Evolutionary conservation across 2,113 vertebrate species (phyloP), one percentile per base, ranked within the genome.

Genomic region (Embiotoca jacksoni): DNA sequence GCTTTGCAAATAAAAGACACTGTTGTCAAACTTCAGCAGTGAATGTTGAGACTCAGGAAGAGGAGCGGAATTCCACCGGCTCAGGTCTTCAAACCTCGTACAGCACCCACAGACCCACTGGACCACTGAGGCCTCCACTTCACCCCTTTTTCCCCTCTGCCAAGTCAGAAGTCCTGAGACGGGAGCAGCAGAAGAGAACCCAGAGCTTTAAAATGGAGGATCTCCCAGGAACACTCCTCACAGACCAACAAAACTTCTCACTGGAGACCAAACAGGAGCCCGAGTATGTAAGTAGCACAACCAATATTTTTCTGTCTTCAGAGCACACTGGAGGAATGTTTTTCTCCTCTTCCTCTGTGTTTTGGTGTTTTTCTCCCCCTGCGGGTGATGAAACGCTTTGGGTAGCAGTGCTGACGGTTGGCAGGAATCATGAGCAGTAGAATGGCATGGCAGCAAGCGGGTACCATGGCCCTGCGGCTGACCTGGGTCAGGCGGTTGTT

Each of bases 211-310:
- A 97, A 89, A 93, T 95, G 2, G 94, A 96, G 73, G 95, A 94
- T 10, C 92, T 96, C 60, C 94, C 95, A 0, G 96, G 95, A 84
- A 95, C 78, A 5, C 82, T 91, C 78, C 86, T 94, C 83, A 96
- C 92, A 0, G 97, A 98, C 86, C 96, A 96, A 41, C 93, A 96
- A 86, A 98, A 97, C 92, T 96, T 96, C 81, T 97, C 96, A 88
- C 95, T 96, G 0, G 96, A 97, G 86, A 95, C 95, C 85, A 97
- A 97, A 85, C 94, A 92, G 82, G 96, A 97, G 86, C 95, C 94
- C 2, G 97, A 98, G 93, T 97, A 97, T 35, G 97, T 98, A 93
- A 98, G 97, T 95, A 87, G 67, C 78, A 70, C 75, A 80, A 81
- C 64, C 78, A 81, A 81, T 76, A 52, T 44, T 39, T 88, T 80